A percentile compares a stretch with the other conserved stretches of the same genome.
Evolutionary conservation across 2,113 vertebrate genomes (phyloP).

Genomic region (Trogon melanurus): DNA sequence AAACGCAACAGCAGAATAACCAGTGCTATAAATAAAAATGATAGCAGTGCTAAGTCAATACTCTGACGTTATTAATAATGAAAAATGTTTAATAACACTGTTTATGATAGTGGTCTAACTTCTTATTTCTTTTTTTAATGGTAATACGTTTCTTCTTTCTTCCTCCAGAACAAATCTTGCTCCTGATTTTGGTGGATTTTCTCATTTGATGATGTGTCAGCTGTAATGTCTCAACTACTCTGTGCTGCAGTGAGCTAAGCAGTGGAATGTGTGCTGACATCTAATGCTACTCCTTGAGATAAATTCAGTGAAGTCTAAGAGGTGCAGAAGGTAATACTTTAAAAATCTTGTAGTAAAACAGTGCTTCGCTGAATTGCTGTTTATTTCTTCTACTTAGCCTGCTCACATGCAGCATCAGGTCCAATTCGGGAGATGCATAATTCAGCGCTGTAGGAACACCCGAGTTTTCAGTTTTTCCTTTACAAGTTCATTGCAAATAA

Average conservation of each 20-base stretch:
- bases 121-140: background rate
- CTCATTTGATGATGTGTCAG: background rate
- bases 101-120: background rate
- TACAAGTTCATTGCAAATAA: conserved; percentile 1
- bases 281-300: background rate
- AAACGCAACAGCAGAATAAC: background rate
- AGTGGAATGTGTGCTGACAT: background rate
- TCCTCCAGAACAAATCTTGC: background rate
- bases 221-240: background rate
- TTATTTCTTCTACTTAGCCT: background rate
- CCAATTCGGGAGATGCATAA: background rate
- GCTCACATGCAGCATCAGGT: background rate
- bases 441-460: background rate
- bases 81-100: background rate
- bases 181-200: background rate
- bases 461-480: background rate
- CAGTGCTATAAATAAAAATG: background rate
- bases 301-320: background rate
- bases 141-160: background rate
- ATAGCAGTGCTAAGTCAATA: background rate
- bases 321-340: background rate
- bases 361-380: background rate
- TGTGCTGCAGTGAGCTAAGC: background rate
- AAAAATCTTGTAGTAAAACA: background rate
- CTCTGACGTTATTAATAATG: background rate